Evolutionary conservation across 1,140 invertebrate genomes (phyloP), one percentile per base, ranked within the genome.

Genomic region (Orchesella cincta): DNA sequence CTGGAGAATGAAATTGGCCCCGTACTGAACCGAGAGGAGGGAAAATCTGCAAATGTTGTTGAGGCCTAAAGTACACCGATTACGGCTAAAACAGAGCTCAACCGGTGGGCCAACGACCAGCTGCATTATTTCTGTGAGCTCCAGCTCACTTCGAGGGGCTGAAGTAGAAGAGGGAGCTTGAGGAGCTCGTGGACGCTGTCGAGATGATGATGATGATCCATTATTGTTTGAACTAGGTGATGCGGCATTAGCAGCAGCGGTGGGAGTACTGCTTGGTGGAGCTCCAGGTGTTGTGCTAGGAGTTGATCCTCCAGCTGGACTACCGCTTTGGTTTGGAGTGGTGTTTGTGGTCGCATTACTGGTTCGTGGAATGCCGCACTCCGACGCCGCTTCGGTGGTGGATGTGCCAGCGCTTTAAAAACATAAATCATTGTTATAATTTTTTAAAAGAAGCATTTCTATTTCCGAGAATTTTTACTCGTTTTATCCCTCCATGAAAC

Each of bases 11-110:
- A 96, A 97, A 85, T 93, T 93, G 52, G 91, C 92, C 86, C 94
- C 94, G 86, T 94, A 96, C 83, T 94, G 91, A 80, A 95, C 89
- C 81, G 93, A 93, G 79, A 95, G 89, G 80, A 94, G 91, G 78
- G 93, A 91, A 86, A 96, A 96, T 83, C 94, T 90, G 82, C 92
- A 94, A 82, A 96, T 92, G 85, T 95, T 95, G 84, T 93, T 94
- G 33, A 95, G 89, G 33, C 94, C 94, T 73, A 96, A 85, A 1
- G 93, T 95, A 83, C 93, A 95, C 92, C 91, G 1, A 95, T 88
- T 82, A 91, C 91, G 12, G 94, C 93, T 75, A 96, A 85, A 81
- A 92, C 90, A 26, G 93, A 91, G 84, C 92, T 94, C 70, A 93
- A 88, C 1, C 89, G 88, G 85, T 94, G 93, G 92, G 93, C 94